These are phyloP conservation scores for Iselma pallidipennis DNA, from an alignment of 2,888 invertebrate species.

Conservation along the genomic window DNA sequence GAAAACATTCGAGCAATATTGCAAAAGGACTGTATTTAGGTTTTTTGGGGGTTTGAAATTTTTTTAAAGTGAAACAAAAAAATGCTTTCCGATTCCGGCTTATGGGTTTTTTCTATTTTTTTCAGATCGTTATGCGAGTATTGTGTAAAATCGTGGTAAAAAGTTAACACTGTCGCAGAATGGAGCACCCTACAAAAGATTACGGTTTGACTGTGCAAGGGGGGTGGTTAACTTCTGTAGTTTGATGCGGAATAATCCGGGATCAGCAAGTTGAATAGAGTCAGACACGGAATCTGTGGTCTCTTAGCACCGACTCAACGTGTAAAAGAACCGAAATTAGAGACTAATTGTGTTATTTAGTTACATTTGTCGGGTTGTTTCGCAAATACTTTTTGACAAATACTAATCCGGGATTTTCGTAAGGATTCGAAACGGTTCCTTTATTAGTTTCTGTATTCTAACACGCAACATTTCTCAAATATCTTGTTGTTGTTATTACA, in stretches of 20 bases:
- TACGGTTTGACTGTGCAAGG: not conserved
- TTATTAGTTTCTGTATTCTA: no score
- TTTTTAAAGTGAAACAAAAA: not conserved
- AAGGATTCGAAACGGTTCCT: no score
- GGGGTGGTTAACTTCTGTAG: not conserved
- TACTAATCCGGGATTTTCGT: not conserved
- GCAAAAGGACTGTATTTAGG: no score
- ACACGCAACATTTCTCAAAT: not conserved
- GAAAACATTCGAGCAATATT: no score
- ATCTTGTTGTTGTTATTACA: not conserved
- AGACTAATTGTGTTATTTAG: not conserved
- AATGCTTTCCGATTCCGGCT: not conserved
- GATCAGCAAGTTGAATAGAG: not conserved
- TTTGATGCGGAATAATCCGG: not conserved
- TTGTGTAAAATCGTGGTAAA: not conserved
- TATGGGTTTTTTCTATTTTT: no score
- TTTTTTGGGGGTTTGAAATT: no score
- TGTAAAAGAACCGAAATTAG: not conserved
- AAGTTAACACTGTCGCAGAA: not conserved
- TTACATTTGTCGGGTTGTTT: no score
- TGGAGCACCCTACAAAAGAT: no score
- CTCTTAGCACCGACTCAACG: not conserved
- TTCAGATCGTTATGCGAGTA: not conserved
- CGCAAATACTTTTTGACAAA: not conserved
- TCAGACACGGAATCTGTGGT: not conserved